Evolutionary conservation across 2,888 invertebrate species (phyloP), one percentile per base, ranked within the genome.

Genomic region (Neuroscelio doddi): DNA sequence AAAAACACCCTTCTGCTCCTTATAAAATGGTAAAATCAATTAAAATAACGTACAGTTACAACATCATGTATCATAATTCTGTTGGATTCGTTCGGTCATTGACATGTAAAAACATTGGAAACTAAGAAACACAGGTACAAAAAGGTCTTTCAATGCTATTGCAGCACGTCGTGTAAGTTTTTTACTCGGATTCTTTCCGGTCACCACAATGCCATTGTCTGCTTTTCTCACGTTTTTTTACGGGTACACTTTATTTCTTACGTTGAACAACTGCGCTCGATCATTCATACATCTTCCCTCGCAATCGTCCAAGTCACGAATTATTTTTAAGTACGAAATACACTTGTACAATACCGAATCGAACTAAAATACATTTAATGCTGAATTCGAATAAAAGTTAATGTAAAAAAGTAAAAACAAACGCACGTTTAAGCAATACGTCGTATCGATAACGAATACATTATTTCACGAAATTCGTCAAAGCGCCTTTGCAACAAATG

Each of bases 211-310:
- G 34, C 49, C 42, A 30, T 49, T 21, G 34, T 34, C 42, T 44
- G 46, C 29, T 50, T 46, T 46, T 41, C 57, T 50, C 29, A 53
- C 39, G 38, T 46, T 46, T 46, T 55, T 46, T 21, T n/a, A 24
- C 24, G 29, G 15, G 7, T 4, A 27, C 29, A 16, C 30, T 45
- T 45, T 45, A 24, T 24, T 24, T 24, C 29, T 27, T 14, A 24
- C 41, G 10, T 24, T 15, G 10, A 45, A 45, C 45, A 45, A 45
- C 45, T 32, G 45, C 14, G 15, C 27, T 30, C 45, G 16, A 45
- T 30, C 45, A 45, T 45, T 45, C 45, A 45, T 45, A 29, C 45
- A 32, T 45, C 45, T 45, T 30, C 14, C 14, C 44, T 12, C 41
- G 41, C 24, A 5, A 21, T 44, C 27, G 42, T 15, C 5, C 45